Conservation (phyloP, 2,113 vertebrate genomes). For the Chlorodrepanis virens region DNA sequence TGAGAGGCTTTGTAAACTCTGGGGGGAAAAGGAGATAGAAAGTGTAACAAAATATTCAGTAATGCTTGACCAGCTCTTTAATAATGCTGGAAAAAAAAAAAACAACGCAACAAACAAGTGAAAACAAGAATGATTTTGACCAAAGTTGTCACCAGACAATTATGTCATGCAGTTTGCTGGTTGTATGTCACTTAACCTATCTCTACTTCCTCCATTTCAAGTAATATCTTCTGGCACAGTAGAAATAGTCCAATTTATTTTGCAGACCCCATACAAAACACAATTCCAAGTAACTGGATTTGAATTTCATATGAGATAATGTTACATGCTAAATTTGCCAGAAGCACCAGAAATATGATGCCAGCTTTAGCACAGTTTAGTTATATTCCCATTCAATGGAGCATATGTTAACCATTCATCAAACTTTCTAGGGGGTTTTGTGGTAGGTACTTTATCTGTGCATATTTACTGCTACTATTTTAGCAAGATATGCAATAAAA, state of each 20-base stretch:
- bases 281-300: neutral
- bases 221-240: neutral
- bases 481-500: neutral
- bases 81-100: neutral
- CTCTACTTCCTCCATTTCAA: neutral
- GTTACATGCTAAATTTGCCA: neutral
- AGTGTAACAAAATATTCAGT: neutral
- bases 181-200: neutral
- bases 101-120: no score
- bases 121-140: neutral
- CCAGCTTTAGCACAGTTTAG: neutral
- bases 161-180: neutral
- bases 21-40: neutral
- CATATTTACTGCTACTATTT: neutral
- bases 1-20: neutral
- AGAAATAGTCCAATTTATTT: neutral
- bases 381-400: neutral
- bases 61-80: neutral
- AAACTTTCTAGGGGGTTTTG: neutral
- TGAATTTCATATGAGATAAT: neutral
- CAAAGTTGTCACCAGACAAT: neutral
- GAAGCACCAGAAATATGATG: neutral
- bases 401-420: constrained; percentile 16
- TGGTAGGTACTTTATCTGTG: neutral
- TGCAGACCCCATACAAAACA: fast-evolving